These are phyloP conservation scores for Plebejus argus DNA, from an alignment of 2,888 invertebrate species.

Conservation along the genomic window DNA sequence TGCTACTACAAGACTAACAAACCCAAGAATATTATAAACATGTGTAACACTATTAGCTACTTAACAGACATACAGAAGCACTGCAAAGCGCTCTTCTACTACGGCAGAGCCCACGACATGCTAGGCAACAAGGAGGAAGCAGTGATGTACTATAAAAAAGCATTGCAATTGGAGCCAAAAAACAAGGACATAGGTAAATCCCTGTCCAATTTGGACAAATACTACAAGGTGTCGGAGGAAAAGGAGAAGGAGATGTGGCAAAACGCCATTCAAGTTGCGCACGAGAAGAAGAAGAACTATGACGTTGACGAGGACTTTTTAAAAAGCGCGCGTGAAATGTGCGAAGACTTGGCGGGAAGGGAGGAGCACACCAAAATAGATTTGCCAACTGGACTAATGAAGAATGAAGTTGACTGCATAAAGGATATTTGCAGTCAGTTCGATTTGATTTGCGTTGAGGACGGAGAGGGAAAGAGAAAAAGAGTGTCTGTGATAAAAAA, in stretches of 20 bases:
- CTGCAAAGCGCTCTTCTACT: conserved; percentile 67
- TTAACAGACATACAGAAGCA: conserved; percentile 58
- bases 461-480: conserved; percentile 54
- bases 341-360: conserved; percentile 59
- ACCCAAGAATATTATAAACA: conserved; percentile 61
- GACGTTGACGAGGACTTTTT: conserved; percentile 63
- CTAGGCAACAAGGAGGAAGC: conserved; percentile 60
- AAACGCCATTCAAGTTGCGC: conserved; percentile 53
- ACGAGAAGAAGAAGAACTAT: conserved; percentile 48
- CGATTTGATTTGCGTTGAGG: conserved; percentile 53
- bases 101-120: conserved; percentile 59
- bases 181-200: conserved; percentile 66
- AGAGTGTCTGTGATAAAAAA: conserved; percentile 59
- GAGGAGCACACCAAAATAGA: conserved; percentile 60
- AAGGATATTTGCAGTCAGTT: conserved; percentile 56
- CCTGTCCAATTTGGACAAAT: conserved; percentile 55
- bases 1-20: conserved; percentile 66
- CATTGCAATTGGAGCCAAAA: conserved; percentile 67
- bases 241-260: conserved; percentile 65
- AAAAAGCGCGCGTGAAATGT: conserved; percentile 59
- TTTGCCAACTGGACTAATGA: conserved; percentile 57
- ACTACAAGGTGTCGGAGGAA: conserved; percentile 48
- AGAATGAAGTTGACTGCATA: conserved; percentile 59
- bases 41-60: conserved; percentile 62
- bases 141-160: conserved; percentile 60